Percentiles rank a stretch among this genome's conserved stretches.
Conservation (phyloP, 2,888 invertebrate species). For the Eupeodes latifasciatus region DNA sequence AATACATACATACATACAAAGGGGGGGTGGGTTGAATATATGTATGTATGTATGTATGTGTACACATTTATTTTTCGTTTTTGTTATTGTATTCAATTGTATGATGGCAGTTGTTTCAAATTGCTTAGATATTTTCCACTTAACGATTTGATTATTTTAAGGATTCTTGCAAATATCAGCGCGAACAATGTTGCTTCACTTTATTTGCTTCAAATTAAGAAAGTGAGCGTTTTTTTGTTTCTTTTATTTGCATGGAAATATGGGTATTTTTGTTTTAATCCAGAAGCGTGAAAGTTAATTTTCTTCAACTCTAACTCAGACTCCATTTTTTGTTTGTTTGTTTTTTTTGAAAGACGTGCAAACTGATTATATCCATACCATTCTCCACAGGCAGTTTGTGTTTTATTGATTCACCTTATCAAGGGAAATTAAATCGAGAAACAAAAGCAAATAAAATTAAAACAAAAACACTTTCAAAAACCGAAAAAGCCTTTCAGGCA, state of each 20-base stretch:
- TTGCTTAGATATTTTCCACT: constrained; percentile 59
- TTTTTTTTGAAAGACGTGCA: constrained; percentile 5
- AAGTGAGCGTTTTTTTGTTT: constrained; percentile 7
- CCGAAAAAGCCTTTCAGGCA: constrained; percentile 37
- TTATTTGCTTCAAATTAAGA: constrained; percentile 18
- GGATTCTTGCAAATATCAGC: constrained; percentile 16
- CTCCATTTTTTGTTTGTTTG: not conserved
- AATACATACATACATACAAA: not conserved
- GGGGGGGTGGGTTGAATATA: not conserved
- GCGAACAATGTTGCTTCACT: constrained; percentile 17
- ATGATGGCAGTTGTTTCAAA: constrained; percentile 43
- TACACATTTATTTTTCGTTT: not conserved
- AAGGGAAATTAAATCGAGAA: constrained; percentile 61
- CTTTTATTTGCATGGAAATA: not conserved
- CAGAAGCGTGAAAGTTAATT: constrained; percentile 40
- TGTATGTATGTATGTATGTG: not conserved
- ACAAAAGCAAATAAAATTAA: constrained; percentile 42
- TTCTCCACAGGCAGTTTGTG: constrained; percentile 24
- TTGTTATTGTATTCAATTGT: constrained; percentile 4
- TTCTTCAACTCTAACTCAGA: not conserved
- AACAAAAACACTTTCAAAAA: constrained; percentile 49
- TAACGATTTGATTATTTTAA: constrained; percentile 55
- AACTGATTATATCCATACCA: constrained; percentile 47
- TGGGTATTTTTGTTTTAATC: constrained; percentile 22
- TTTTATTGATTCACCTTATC: constrained; percentile 66